Evolutionary conservation across 2,888 invertebrate genomes (phyloP).

Genomic region (Junonia oenone): DNA sequence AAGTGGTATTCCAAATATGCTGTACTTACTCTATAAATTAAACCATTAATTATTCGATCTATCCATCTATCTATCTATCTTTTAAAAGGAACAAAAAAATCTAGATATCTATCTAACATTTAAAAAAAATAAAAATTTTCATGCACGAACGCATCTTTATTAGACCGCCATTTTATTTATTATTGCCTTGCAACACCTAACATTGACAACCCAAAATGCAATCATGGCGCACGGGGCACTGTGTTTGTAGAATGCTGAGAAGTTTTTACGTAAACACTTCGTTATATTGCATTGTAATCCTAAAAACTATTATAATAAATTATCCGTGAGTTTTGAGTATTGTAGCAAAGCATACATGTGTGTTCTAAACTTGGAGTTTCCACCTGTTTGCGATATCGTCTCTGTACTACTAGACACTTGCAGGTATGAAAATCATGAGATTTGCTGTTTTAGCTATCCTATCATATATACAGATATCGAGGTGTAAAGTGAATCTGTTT

Average conservation of each 20-base stretch:
- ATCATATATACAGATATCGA: constrained; percentile 47
- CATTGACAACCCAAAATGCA: constrained; percentile 81
- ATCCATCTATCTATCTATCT: too few relatives aligned
- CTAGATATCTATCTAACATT: too few relatives aligned
- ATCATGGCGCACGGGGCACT: constrained; percentile 80
- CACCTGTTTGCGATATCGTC: constrained; percentile 71
- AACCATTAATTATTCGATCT: too few relatives aligned
- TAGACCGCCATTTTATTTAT: constrained; percentile 68
- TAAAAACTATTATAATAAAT: constrained; percentile 68
- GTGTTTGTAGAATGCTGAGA: constrained; percentile 80
- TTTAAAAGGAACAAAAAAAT: too few relatives aligned
- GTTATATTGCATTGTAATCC: constrained; percentile 67
- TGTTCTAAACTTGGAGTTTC: constrained; percentile 64
- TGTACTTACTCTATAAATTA: too few relatives aligned
- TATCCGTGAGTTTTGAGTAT: constrained; percentile 58
- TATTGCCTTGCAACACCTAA: constrained; percentile 59
- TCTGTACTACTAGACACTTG: constrained; percentile 77
- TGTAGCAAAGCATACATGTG: constrained; percentile 73
- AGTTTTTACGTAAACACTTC: constrained; percentile 80
- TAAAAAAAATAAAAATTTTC: background rate
- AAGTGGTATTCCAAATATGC: too few relatives aligned
- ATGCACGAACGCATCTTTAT: constrained; percentile 52
- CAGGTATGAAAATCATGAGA: constrained; percentile 76
- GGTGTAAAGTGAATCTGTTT: constrained; percentile 39
- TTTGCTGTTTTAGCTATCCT: constrained; percentile 67